phyloP scores from a whole-genome alignment of 2,888 invertebrate species.

The Linnaemya tessellans region DNA sequence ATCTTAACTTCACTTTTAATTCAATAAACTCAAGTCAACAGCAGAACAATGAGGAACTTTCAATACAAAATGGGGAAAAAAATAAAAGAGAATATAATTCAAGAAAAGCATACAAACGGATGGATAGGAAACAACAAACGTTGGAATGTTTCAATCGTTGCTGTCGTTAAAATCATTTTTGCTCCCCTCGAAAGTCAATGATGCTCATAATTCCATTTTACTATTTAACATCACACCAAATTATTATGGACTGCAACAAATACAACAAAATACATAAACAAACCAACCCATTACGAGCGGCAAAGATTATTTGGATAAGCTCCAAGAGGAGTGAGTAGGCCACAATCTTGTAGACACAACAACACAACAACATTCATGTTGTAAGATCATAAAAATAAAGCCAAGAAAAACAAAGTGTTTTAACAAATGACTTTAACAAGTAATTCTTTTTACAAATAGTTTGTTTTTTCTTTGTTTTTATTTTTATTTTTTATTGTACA shows the following conservation, averaged over 20 bases:
- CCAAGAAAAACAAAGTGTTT: slow-evolving; percentile 28
- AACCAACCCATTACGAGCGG: not conserved
- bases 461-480: not conserved
- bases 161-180: slow-evolving; percentile 59
- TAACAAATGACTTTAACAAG: slow-evolving; percentile 40
- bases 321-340: not conserved
- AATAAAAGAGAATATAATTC: not conserved
- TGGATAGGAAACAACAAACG: slow-evolving; percentile 30
- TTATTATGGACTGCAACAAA: not conserved
- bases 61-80: slow-evolving; percentile 3
- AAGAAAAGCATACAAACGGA: slow-evolving; percentile 7
- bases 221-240: slow-evolving; percentile 22
- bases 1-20: slow-evolving; percentile 34
- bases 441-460: not conserved
- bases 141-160: slow-evolving; percentile 67
- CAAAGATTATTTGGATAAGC: slow-evolving; percentile 23
- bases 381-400: slow-evolving; percentile 24
- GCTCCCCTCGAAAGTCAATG: slow-evolving; percentile 26
- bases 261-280: slow-evolving; percentile 25
- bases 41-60: slow-evolving; percentile 28
- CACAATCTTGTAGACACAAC: slow-evolving; percentile 30
- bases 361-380: not conserved
- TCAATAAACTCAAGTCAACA: slow-evolving; percentile 22
- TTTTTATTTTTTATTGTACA: not conserved
- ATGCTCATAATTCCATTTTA: slow-evolving; percentile 45